A percentile compares a stretch with the other conserved stretches of the same genome.
Conservation (phyloP, 2,113 vertebrate genomes). For the Dunckerocampus dactyliophorus region DNA sequence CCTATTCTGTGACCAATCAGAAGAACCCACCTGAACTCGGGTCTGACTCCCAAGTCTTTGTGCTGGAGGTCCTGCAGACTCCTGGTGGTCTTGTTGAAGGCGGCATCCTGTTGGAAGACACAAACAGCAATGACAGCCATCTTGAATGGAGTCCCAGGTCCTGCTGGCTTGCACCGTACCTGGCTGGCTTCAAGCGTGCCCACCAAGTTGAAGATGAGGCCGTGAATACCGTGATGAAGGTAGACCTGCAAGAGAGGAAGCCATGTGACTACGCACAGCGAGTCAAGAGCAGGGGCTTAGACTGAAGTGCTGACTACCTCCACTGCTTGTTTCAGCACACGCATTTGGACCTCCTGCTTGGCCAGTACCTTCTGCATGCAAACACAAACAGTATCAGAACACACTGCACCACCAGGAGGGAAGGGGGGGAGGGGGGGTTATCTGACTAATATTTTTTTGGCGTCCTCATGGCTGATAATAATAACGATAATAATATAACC, state of each 20-base stretch:
- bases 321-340: slow-evolving; percentile 92
- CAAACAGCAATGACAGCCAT: background rate
- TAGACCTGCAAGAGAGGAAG: slow-evolving; percentile 79
- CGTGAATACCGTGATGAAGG: slow-evolving; percentile 89
- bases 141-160: background rate
- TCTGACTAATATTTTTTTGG: too few relatives aligned
- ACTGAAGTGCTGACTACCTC: slow-evolving; percentile 73
- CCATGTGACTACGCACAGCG: too few relatives aligned
- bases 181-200: slow-evolving; percentile 91
- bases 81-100: slow-evolving; percentile 94
- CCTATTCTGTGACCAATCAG: too few relatives aligned
- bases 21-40: slow-evolving; percentile 86
- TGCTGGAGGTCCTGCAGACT: slow-evolving; percentile 94
- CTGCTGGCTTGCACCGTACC: slow-evolving; percentile 58
- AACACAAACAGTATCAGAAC: too few relatives aligned
- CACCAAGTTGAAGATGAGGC: slow-evolving; percentile 91
- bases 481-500: too few relatives aligned
- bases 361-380: slow-evolving; percentile 82
- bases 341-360: slow-evolving; percentile 93
- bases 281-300: too few relatives aligned
- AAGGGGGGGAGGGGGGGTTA: too few relatives aligned
- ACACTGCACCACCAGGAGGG: too few relatives aligned
- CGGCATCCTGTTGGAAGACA: slow-evolving; percentile 78
- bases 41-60: slow-evolving; percentile 90
- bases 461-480: too few relatives aligned